Conservation (phyloP, 2,113 vertebrate genomes). For the Ploceus nigricollis region DNA sequence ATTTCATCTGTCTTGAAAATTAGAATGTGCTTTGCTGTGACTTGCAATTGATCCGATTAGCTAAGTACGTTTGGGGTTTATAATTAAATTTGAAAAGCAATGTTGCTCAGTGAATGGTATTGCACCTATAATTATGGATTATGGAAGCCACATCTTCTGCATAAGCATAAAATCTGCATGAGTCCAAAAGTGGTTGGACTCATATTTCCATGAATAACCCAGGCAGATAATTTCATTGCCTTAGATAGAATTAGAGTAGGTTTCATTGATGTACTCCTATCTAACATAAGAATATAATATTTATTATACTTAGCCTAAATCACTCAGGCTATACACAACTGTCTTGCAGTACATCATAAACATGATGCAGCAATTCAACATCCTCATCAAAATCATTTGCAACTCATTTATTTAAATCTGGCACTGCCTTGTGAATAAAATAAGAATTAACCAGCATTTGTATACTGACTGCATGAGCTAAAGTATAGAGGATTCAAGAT, state of each 20-base stretch:
- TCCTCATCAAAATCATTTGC: not conserved
- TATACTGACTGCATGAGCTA: not conserved
- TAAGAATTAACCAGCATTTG: not conserved
- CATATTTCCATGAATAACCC: not conserved
- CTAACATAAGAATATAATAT: not conserved
- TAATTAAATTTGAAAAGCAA: slow-evolving; percentile 49
- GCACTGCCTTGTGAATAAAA: not conserved
- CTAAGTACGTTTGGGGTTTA: slow-evolving; percentile 34
- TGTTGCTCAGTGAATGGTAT: not conserved
- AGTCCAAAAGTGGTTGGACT: not conserved
- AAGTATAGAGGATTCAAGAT: not conserved
- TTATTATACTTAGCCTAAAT: not conserved
- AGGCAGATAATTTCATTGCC: not conserved
- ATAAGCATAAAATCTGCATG: not conserved
- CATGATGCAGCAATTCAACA: not conserved
- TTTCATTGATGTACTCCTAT: not conserved
- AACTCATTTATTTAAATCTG: not conserved
- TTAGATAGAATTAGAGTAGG: not conserved
- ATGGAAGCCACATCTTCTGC: not conserved
- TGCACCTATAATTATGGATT: slow-evolving; percentile 19
- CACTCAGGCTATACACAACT: not conserved
- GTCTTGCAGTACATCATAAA: not conserved
- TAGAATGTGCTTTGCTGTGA: slow-evolving; percentile 58
- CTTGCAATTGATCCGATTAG: slow-evolving; percentile 66
- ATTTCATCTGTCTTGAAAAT: slow-evolving; percentile 69